Conservation (phyloP, 2,797 vertebrate genomes). For the Sebastes wilsoni region DNA sequence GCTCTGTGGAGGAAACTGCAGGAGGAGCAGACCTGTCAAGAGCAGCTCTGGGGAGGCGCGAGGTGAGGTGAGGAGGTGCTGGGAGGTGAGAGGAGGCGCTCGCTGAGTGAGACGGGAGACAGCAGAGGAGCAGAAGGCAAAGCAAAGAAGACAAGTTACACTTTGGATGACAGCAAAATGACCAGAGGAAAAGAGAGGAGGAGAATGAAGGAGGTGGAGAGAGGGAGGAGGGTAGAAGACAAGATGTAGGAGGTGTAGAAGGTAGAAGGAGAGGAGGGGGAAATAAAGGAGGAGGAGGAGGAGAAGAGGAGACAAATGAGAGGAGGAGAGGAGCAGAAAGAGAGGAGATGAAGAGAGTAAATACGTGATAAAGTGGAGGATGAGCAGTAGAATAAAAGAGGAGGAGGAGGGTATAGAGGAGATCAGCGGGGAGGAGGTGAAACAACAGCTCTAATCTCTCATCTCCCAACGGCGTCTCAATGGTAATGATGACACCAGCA, state of each 20-base stretch:
- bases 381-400: not conserved
- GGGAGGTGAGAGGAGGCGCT: constrained; percentile 20
- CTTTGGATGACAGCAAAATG: not conserved
- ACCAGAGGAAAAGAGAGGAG: not conserved
- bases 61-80: constrained; percentile 37
- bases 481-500: constrained; percentile 41
- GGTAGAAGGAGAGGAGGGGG: not conserved
- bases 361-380: not conserved
- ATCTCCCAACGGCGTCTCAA: constrained; percentile 20
- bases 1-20: constrained; percentile 7
- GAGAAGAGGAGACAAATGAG: not conserved
- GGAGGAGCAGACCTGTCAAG: constrained; percentile 40
- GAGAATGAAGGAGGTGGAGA: not conserved
- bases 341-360: not conserved
- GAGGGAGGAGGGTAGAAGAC: not conserved
- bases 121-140: constrained; percentile 1
- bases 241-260: not conserved
- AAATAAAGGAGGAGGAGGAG: not conserved
- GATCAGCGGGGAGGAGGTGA: constrained; percentile 14
- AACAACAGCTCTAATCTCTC: constrained; percentile 22
- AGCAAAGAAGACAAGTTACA: not conserved
- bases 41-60: constrained; percentile 31
- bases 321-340: not conserved
- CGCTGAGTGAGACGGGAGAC: constrained; percentile 4
- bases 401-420: not conserved